Base-by-base conservation (phyloP, 2,797 vertebrate genomes). In the Myotis planiceps region DNA sequence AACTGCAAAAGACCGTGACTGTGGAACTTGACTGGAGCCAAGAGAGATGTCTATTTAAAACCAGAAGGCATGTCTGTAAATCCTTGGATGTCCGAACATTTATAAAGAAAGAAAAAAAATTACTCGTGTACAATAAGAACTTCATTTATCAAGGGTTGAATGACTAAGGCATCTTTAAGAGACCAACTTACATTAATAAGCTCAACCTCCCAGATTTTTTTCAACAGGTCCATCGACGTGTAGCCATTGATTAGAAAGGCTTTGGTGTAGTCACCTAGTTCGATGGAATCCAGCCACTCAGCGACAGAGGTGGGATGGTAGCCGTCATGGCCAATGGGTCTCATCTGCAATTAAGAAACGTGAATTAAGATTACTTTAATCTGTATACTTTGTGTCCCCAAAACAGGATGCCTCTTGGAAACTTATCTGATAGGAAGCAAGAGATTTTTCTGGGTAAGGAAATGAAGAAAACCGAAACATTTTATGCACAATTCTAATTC, bases 131-230 rank as follows among this genome's bases (percentile, higher is more conserved):
- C 14, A 47, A 75, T 1, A 53, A 12, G 53, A 66, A 95, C 89
- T 94, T 89, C 55, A 68, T 47, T 85, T 82, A 90, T 42, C 37
- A 88, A 92, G 12, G 32, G 7, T 7, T 87, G 82, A 92, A 87
- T 74, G 76, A 42, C n/a, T 47, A 75, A 83, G 4, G 27, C 78
- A 42, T 92, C 32, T 84, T 81, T 96, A 97, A 96, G 58, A 49
- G 63, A 96, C 90, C 90, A 95, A 99, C 99, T 99, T 98, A 99
- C 99, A 74, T 99, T 99, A 97, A 99, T 99, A 98, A 99, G 99
- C 98, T 99, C 99, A 69, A 99, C 99, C 97, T 99, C 99, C 99
- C 99, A 99, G 98, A 99, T 99, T 99, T 99, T 99, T 99, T 99
- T 99, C 95, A 99, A 99, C 97, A 99, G 99, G 97, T 99, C 99